These are phyloP conservation scores for Diplolepis rosae DNA, from an alignment of 2,888 invertebrate species.

Conservation along the genomic window DNA sequence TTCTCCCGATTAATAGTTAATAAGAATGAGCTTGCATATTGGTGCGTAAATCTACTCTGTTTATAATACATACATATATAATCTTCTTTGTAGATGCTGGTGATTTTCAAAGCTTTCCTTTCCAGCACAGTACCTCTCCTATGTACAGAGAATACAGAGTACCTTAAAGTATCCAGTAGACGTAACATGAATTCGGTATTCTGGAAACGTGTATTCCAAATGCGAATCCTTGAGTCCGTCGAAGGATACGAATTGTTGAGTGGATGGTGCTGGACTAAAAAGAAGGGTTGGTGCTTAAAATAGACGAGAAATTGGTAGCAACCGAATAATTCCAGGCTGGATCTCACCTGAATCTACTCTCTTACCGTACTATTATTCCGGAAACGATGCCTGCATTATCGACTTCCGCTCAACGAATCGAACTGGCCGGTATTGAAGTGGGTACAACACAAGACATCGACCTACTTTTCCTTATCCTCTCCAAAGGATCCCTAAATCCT, in stretches of 20 bases:
- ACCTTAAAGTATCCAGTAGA: constrained; percentile 42
- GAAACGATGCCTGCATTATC: constrained; percentile 53
- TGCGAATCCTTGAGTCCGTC: constrained; percentile 45
- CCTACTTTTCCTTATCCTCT: constrained; percentile 48
- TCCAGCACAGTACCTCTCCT: constrained; percentile 36
- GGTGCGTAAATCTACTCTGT: constrained; percentile 17
- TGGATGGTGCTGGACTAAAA: constrained; percentile 21
- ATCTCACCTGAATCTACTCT: constrained; percentile 35
- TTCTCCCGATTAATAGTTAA: constrained; percentile 8
- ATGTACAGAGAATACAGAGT: constrained; percentile 45
- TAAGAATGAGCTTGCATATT: constrained; percentile 10
- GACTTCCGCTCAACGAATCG: constrained; percentile 46
- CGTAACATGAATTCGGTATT: constrained; percentile 46
- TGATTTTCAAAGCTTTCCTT: constrained; percentile 46
- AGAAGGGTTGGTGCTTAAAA: constrained; percentile 40
- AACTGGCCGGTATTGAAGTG: constrained; percentile 33
- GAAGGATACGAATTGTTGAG: constrained; percentile 44
- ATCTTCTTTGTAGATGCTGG: constrained; percentile 38
- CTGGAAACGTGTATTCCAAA: constrained; percentile 39
- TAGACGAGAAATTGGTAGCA: constrained; percentile 55
- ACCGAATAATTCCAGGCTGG: constrained; percentile 54
- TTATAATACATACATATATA: constrained; percentile 36
- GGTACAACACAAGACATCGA: constrained; percentile 32
- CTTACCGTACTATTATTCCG: constrained; percentile 40
- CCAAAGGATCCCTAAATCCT: constrained; percentile 58